Conservation (phyloP, 2,113 vertebrate genomes). For the Bubalus kerabau region DNA sequence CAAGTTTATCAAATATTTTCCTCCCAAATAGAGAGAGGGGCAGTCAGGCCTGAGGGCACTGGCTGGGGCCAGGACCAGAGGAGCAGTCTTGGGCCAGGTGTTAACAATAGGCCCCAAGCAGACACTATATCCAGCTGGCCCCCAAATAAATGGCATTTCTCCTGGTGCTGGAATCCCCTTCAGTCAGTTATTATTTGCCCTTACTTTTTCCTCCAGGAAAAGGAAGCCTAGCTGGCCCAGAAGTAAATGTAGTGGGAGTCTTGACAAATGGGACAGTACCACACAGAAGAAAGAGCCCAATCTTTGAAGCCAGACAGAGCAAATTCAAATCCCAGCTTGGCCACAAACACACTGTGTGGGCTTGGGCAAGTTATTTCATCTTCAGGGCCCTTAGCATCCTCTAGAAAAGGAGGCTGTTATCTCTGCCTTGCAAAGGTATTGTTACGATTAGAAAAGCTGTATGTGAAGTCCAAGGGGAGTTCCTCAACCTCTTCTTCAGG, state of each 20-base stretch:
- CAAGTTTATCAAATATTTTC: not conserved
- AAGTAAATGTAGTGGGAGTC: not conserved
- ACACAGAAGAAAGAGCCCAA: fast-evolving
- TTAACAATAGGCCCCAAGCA: not conserved
- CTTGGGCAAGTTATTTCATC: not conserved
- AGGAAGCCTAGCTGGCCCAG: not conserved
- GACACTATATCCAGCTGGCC: not conserved
- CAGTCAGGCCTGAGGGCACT: not conserved
- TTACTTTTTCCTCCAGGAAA: not conserved
- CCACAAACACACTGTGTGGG: not conserved
- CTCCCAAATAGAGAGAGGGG: not conserved
- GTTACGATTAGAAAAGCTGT: not conserved
- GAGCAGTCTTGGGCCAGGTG: too few species aligned
- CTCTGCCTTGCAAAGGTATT: not conserved
- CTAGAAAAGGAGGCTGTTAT: not conserved
- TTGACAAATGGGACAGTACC: not conserved
- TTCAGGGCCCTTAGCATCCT: not conserved
- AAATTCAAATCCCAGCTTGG: not conserved
- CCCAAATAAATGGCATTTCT: not conserved
- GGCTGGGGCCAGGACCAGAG: not conserved
- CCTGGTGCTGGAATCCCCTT: not conserved
- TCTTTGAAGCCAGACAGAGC: not conserved
- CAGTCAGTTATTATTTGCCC: not conserved
- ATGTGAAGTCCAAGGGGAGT: not conserved
- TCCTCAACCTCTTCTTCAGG: not conserved